Conservation (phyloP, 2,113 vertebrate genomes). For the Larimichthys polyactis region DNA sequence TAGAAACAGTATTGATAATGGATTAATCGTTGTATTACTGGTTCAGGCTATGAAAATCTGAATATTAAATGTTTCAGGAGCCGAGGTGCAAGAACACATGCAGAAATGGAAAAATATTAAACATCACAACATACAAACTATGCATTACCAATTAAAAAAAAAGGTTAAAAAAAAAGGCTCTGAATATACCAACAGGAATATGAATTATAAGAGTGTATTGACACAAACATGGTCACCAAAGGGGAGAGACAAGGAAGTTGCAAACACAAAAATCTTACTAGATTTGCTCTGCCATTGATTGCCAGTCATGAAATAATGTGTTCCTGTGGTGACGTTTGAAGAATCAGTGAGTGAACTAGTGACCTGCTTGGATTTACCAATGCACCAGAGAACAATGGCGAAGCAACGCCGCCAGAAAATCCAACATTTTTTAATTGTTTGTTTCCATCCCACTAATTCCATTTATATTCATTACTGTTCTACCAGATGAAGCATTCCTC, state of each 20-base stretch:
- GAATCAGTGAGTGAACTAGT: constrained; percentile 43
- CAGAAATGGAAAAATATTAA: not conserved
- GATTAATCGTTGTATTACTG: not conserved
- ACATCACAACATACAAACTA: not conserved
- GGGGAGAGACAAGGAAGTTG: not conserved
- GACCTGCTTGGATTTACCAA: constrained; percentile 50
- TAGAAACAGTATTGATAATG: not conserved
- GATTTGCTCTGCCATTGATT: constrained; percentile 13
- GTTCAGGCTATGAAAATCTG: not conserved
- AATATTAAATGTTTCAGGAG: not conserved
- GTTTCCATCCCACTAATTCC: constrained; percentile 55
- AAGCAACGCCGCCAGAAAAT: constrained; percentile 56
- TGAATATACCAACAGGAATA: not conserved
- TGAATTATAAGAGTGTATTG: not conserved
- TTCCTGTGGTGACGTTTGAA: constrained; percentile 18
- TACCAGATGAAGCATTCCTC: constrained; percentile 45
- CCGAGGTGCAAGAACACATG: not conserved
- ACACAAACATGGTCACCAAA: not conserved
- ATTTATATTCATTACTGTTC: constrained; percentile 47
- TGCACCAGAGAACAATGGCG: constrained; percentile 45
- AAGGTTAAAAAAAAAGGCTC: not conserved
- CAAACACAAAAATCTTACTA: no score
- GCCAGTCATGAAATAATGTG: constrained; percentile 28
- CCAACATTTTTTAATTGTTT: constrained; percentile 53
- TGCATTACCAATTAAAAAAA: not conserved